Percentiles rank a stretch among this genome's conserved stretches.
phyloP scores from a whole-genome alignment of 2,113 vertebrate species.

The Montifringilla adamsi region DNA sequence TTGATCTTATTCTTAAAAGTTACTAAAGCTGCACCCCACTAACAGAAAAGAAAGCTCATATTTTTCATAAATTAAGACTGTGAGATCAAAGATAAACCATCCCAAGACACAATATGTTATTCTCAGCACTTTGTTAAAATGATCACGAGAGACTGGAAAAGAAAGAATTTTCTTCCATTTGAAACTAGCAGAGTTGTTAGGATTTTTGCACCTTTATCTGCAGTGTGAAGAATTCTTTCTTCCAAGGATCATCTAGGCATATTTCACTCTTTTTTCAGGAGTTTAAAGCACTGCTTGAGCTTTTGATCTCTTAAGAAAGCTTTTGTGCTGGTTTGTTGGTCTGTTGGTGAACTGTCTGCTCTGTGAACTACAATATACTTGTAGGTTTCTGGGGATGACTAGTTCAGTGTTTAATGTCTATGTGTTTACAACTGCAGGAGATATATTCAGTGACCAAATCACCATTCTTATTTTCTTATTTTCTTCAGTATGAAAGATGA shows the following conservation, averaged over 20 bases:
- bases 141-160: not conserved
- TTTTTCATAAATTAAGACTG: not conserved
- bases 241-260: not conserved
- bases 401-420: not conserved
- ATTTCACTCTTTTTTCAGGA: not conserved
- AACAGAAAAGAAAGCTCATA: not conserved
- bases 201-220: not conserved
- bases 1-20: not conserved
- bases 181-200: not conserved
- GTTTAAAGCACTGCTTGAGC: not conserved
- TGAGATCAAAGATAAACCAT: not conserved
- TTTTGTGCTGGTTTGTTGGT: not conserved
- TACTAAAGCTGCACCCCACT: not conserved
- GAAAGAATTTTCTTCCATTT: not conserved
- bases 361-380: not conserved
- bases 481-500: not conserved
- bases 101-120: not conserved
- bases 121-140: not conserved
- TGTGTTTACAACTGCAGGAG: not conserved
- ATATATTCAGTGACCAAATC: not conserved
- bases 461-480: not conserved
- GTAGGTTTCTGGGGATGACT: not conserved
- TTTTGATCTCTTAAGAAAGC: not conserved
- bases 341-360: not conserved
- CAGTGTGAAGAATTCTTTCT: not conserved